Conservation (phyloP, 1,140 invertebrate species). For the Scaptomyza hsui region DNA sequence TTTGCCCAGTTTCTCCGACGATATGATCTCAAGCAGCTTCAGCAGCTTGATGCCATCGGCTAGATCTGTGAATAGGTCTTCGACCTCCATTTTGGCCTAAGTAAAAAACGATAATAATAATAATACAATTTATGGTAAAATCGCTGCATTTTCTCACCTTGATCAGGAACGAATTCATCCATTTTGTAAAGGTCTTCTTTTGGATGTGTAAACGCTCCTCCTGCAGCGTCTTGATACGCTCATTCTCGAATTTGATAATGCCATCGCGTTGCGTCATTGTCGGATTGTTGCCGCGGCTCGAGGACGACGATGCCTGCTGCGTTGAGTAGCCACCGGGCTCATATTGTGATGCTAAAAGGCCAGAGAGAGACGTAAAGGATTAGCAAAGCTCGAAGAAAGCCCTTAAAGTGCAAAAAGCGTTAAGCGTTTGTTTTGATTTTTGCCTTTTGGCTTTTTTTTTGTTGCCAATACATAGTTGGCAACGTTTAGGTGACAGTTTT, state of each 20-base stretch:
- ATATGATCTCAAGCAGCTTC: slow-evolving; percentile 99
- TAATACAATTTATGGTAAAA: slow-evolving; percentile 80
- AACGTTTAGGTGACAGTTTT: slow-evolving; percentile 17
- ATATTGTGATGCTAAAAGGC: slow-evolving; percentile 87
- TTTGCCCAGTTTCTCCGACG: slow-evolving; percentile 97
- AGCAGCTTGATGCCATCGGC: slow-evolving; percentile 97
- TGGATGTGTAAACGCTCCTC: slow-evolving; percentile 99
- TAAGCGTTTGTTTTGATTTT: slow-evolving; percentile 64
- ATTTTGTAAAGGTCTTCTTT: slow-evolving; percentile 99
- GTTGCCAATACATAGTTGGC: slow-evolving; percentile 1
- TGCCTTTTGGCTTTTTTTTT: neutral
- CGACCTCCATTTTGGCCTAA: slow-evolving; percentile 96
- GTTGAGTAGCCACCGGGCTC: slow-evolving; percentile 88
- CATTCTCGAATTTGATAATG: slow-evolving; percentile 97
- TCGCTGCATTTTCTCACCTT: slow-evolving; percentile 88
- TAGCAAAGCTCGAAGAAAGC: slow-evolving; percentile 13
- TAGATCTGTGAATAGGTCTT: slow-evolving; percentile 98
- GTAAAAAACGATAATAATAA: slow-evolving; percentile 14
- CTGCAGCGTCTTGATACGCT: slow-evolving; percentile 97
- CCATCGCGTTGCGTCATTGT: slow-evolving; percentile 96
- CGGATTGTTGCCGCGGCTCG: slow-evolving; percentile 85
- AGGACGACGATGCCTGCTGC: slow-evolving; percentile 84
- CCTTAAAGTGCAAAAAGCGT: slow-evolving; percentile 56
- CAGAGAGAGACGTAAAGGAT: slow-evolving; percentile 26
- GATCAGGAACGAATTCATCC: slow-evolving; percentile 99